Evolutionary conservation across 2,888 invertebrate species (phyloP).

Genomic region (Pollenia labialis): DNA sequence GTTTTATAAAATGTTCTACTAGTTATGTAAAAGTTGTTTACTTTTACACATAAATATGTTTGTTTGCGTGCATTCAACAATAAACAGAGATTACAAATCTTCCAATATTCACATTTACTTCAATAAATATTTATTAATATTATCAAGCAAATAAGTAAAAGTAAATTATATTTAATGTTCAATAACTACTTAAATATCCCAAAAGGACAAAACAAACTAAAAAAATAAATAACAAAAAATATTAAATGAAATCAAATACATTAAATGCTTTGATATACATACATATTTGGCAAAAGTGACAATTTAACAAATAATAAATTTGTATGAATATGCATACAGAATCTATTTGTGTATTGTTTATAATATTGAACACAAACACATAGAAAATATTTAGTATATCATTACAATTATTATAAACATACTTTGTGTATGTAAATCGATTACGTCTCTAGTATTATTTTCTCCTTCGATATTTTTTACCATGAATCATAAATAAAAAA

Average conservation of each 20-base stretch:
- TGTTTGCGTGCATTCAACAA: not conserved
- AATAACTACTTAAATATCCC: conserved; percentile 33
- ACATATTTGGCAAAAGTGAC: conserved; percentile 26
- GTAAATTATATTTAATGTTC: conserved; percentile 51
- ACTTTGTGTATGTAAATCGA: not conserved
- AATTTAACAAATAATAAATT: conserved; percentile 53
- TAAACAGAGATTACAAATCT: conserved; percentile 44
- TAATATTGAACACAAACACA: conserved; percentile 12
- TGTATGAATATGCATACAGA: conserved; percentile 14
- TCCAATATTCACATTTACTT: not conserved
- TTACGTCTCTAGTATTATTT: too few species aligned
- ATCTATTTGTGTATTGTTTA: not conserved
- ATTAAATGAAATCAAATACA: conserved; percentile 12
- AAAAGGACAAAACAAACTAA: conserved; percentile 16
- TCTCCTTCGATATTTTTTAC: too few species aligned
- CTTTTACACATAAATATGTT: not conserved
- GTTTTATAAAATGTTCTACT: not conserved
- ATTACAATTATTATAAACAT: not conserved
- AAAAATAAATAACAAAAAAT: not conserved
- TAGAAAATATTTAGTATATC: not conserved
- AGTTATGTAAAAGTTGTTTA: not conserved
- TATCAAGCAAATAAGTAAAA: conserved; percentile 51
- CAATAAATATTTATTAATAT: conserved; percentile 44
- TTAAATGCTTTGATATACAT: not conserved
- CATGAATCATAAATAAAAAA: too few species aligned